Conservation (phyloP, 2,797 vertebrate genomes). For the Pseudocheirus occidentalis region DNA sequence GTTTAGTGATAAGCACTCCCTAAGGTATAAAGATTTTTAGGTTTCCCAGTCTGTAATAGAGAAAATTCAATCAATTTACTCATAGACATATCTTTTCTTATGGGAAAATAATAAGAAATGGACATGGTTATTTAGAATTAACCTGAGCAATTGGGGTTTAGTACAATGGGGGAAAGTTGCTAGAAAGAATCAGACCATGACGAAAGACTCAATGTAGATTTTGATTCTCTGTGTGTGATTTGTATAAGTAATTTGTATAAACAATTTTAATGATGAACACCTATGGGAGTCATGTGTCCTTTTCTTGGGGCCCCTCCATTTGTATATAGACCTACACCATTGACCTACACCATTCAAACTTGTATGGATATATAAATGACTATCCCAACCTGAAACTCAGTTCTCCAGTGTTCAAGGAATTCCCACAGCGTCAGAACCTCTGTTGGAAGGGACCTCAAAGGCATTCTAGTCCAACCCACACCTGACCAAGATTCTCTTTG, state of each 20-base stretch:
- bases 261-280: not conserved
- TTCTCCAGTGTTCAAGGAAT: not conserved
- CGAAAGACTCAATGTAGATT: conserved; percentile 44
- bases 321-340: not conserved
- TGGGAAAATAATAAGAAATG: conserved; percentile 61
- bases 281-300: not conserved
- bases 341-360: not conserved
- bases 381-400: not conserved
- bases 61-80: conserved; percentile 58
- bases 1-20: conserved; percentile 61
- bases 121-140: conserved; percentile 35
- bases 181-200: conserved; percentile 46
- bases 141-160: conserved; percentile 31
- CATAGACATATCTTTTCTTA: conserved; percentile 56
- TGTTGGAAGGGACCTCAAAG: not conserved
- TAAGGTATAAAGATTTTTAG: conserved; percentile 49
- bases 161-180: conserved; percentile 37
- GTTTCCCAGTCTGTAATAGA: conserved; percentile 43
- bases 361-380: not conserved
- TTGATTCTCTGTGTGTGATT: not conserved
- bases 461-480: not conserved
- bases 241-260: not conserved
- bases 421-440: not conserved
- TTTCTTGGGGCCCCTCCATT: not conserved
- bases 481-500: not conserved